phyloP scores from a whole-genome alignment of 1,140 invertebrate genomes.

The Mercenaria mercenaria region DNA sequence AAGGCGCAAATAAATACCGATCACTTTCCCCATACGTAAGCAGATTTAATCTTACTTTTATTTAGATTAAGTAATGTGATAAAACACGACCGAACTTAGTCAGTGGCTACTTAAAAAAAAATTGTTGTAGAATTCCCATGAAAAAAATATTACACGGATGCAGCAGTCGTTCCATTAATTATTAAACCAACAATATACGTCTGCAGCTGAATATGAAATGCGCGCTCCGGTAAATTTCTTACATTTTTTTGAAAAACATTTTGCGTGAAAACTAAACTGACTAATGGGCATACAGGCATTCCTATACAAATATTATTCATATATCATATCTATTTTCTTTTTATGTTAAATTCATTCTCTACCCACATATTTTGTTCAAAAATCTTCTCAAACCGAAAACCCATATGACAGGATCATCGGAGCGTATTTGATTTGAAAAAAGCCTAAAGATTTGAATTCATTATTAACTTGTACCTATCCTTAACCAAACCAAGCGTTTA shows the following conservation, averaged over 20 bases:
- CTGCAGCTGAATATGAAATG: neutral
- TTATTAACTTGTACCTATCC: slow-evolving; percentile 50
- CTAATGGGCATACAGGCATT: neutral
- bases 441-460: slow-evolving; percentile 46
- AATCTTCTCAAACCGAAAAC: neutral
- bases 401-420: slow-evolving; percentile 50
- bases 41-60: neutral
- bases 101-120: too few relatives aligned
- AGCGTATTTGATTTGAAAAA: slow-evolving; percentile 62
- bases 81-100: too few relatives aligned
- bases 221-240: neutral
- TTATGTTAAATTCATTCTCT: slow-evolving; percentile 16
- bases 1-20: neutral
- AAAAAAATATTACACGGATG: too few relatives aligned
- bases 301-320: neutral
- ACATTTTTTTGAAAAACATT: neutral
- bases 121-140: too few relatives aligned
- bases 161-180: too few relatives aligned
- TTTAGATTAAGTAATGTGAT: neutral
- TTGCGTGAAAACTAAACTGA: neutral
- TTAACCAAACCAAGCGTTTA: slow-evolving; percentile 9
- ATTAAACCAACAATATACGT: too few relatives aligned
- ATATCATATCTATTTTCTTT: slow-evolving; percentile 39
- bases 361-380: slow-evolving; percentile 33
- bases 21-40: neutral